Base-by-base conservation (phyloP, 2,888 invertebrate species). In the Synergus laeviventris region DNA sequence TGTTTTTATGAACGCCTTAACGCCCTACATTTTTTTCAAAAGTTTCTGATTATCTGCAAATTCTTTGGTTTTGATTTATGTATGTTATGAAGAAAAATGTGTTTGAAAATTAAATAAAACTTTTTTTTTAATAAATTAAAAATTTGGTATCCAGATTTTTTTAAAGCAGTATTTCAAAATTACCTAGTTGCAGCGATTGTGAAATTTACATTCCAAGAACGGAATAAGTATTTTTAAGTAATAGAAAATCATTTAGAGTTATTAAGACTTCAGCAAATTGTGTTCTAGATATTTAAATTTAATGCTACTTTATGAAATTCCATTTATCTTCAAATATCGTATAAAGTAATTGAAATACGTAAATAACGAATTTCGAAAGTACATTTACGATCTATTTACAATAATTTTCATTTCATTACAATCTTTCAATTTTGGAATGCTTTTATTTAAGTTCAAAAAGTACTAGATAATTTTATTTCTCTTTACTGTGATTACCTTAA, bases 191-290 rank as follows among this genome's bases (percentile, higher is more conserved):
- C 21, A 24, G 21, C 16, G 24, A 24, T 42, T 45, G 14, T 7
- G 16, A 45, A 45, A 70, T 49, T 70, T 9, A 70, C 70, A 49
- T 70, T 70, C 70, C 49, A 70, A 49, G n/a, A 31, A 36, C 0
- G 45, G 31, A 45, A 42, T 66, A 16, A 66, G n/a, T 70, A 49
- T 49, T 31, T 66, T 49, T 42, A 70, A 70, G 16, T 16, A 9
- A 16, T 24, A n/a, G 21, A 64, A 39, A 64, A 42, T 21, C 24
- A 14, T 24, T 59, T 59, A 59, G 56, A 56, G 7, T 24, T 24
- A 21, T 59, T 1, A 24, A 59, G 59, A 14, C 1, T 59, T 18
- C 12, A 59, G 56, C 14, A 24, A 4, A 9, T 59, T 59, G 18
- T 59, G 21, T 59, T 59, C 31, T 31, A 31, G 5, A 1, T 14